Base-by-base conservation (phyloP, 2,113 vertebrate species). In the Vulpes ferrilata region DNA sequence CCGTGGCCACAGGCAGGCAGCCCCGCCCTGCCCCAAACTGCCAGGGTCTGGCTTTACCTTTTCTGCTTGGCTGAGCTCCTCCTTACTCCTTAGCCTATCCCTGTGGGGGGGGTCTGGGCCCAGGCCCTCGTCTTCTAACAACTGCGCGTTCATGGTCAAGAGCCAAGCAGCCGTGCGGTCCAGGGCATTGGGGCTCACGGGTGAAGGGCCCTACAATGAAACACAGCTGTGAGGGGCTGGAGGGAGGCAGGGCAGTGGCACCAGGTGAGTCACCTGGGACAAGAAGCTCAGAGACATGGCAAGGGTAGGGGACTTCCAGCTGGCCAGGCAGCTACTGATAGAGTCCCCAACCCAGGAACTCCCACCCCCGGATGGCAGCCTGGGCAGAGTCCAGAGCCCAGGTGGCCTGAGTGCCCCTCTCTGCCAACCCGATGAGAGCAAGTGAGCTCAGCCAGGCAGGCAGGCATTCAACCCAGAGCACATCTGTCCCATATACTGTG, bases 121-220 rank as follows among this genome's bases (percentile, higher is more conserved):
- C 99, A 98, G 98, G 98, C 99, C 99, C 99, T 99, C 99, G 99
- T 99, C 99, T 99, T 99, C 99, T 99, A 99, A 99, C 99, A 99
- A 99, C 98, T 99, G 99, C 98, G 99, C 99, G 98, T 99, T 99
- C 99, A 99, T 99, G 99, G 99, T 99, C 99, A 99, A 99, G 97
- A 99, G 99, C 99, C 99, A 99, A 98, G 99, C 99, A 93, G 99
- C 99, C 89, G 99, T 99, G 99, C 99, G 99, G 99, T 99, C 99
- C 99, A 99, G 98, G 98, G 99, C 99, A 99, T 99, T 99, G 99
- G 99, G 99, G 98, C 99, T 99, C 99, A 99, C 99, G 93, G 99
- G 99, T 98, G 99, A 99, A 98, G 99, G 99, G 99, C 99, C 99
- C 99, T 99, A 99, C 98, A 99, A 99, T 97, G 99, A 99, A 99